Conservation (phyloP, 2,888 invertebrate genomes). For the Zhuqinia jingwanae region DNA sequence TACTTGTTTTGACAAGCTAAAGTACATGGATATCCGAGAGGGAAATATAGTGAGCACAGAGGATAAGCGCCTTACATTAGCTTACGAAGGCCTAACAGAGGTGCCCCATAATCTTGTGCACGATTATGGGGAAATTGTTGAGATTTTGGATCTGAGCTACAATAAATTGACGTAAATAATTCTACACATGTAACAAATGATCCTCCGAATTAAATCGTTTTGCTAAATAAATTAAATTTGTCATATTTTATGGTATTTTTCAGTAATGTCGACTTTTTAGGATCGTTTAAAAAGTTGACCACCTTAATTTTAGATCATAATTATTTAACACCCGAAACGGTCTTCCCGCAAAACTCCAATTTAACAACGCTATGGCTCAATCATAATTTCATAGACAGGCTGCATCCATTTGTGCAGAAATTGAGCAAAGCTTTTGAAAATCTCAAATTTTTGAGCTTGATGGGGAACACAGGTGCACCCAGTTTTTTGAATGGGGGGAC, state of each 20-base stretch:
- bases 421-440: constrained; percentile 88
- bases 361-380: constrained; percentile 89
- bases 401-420: constrained; percentile 88
- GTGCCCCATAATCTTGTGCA: constrained; percentile 86
- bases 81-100: constrained; percentile 86
- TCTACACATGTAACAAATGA: not conserved
- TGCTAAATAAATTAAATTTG: too few relatives aligned
- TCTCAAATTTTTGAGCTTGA: constrained; percentile 88
- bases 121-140: constrained; percentile 84
- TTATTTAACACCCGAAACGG: constrained; percentile 86
- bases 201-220: too few relatives aligned
- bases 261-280: constrained; percentile 88
- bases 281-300: constrained; percentile 87
- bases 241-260: constrained; percentile 4
- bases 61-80: constrained; percentile 85
- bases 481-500: constrained; percentile 89
- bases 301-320: constrained; percentile 92
- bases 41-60: constrained; percentile 80
- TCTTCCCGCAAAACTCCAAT: constrained; percentile 86
- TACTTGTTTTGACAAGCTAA: constrained; percentile 23
- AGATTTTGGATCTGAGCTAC: constrained; percentile 87
- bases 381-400: constrained; percentile 83
- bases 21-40: constrained; percentile 48
- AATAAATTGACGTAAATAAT: constrained; percentile 86
- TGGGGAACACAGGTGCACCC: constrained; percentile 92